Evolutionary conservation across 2,113 vertebrate genomes (phyloP), one percentile per base, ranked within the genome.

Genomic region (Pluvianellus socialis): DNA sequence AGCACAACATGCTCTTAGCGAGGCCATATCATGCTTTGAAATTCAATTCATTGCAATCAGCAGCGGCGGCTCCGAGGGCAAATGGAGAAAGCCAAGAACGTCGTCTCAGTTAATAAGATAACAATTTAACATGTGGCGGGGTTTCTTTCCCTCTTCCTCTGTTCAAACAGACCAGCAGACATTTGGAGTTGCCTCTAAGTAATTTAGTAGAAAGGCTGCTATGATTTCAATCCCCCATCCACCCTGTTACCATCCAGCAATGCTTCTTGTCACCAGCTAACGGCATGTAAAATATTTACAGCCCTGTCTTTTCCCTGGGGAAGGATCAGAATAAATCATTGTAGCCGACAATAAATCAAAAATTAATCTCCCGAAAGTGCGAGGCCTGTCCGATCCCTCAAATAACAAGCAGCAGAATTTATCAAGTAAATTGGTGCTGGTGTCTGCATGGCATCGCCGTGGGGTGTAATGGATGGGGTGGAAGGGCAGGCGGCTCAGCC

Each of bases 341-440:
- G 96, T 53, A 95, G 97, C 75, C 26, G 7, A 75, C 93, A 52
- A 98, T 98, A 98, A 98, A 98, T 98, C 98, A 98, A 98, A 98
- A 98, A 98, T 98, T 98, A 98, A 98, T 98, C 98, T 98, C 96
- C 97, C 81, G 1, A 92, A 97, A 98, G 97, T 52, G 71, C 79
- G 26, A 92, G 92, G 97, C 94, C 96, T 96, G 97, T 97, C 98
- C 59, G 87, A 96, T 95, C 91, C 89, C 92, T 98, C 97, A 92
- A 96, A 97, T 80, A 98, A 95, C 95, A 96, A 98, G 95, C 84
- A 97, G 97, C 73, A 53, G 96, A 93, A 98, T 98, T 97, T 92
- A 95, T 97, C 96, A 94, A 88, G 87, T 68, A 83, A 97, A 96
- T 90, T 79, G 97, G 94, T 35, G 21, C 84, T 1, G 3, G 82